A percentile compares a stretch with the other conserved stretches of the same genome.
phyloP scores from a whole-genome alignment of 2,797 vertebrate genomes.

The Acipenser ruthenus region DNA sequence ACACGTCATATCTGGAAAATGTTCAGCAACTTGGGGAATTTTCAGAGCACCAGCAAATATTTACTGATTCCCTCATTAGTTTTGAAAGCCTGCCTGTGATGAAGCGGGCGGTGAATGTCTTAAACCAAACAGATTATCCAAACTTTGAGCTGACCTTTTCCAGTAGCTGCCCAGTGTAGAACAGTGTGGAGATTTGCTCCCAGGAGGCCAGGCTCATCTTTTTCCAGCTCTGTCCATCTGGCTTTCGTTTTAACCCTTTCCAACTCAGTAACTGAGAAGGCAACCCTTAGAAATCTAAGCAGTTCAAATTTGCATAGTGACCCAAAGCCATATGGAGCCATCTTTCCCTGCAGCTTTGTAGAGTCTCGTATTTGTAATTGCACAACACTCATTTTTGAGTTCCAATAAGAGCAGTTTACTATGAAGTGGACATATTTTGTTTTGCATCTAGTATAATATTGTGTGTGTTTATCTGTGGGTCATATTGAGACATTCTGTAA shows the following conservation, averaged over 20 bases:
- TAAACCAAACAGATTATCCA: conserved; percentile 58
- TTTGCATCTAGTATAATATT: no score
- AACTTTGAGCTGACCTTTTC: conserved; percentile 69
- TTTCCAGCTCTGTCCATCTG: conserved; percentile 28
- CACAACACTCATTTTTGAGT: no score
- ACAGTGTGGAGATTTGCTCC: conserved; percentile 35
- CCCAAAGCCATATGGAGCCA: no score
- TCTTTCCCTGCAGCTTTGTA: no score
- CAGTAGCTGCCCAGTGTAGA: conserved; percentile 27
- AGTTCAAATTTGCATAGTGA: no score
- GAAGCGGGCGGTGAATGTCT: conserved; percentile 75
- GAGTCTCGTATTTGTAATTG: no score
- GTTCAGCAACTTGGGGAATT: conserved; percentile 59
- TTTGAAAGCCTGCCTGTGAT: conserved; percentile 41
- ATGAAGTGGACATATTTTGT: no score
- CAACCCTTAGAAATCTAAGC: no score
- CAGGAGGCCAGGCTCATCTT: conserved; percentile 13
- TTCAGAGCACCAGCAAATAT: conserved; percentile 74
- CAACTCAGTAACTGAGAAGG: conserved; percentile 17
- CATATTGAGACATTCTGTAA: no score
- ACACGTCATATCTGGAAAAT: conserved; percentile 71
- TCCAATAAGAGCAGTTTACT: no score
- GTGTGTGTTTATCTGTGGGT: no score
- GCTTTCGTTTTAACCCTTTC: conserved; percentile 43
- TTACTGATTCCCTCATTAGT: conserved; percentile 73